These are phyloP conservation scores for Anorthoa munda DNA, from an alignment of 2,888 invertebrate species.

Conservation along the genomic window DNA sequence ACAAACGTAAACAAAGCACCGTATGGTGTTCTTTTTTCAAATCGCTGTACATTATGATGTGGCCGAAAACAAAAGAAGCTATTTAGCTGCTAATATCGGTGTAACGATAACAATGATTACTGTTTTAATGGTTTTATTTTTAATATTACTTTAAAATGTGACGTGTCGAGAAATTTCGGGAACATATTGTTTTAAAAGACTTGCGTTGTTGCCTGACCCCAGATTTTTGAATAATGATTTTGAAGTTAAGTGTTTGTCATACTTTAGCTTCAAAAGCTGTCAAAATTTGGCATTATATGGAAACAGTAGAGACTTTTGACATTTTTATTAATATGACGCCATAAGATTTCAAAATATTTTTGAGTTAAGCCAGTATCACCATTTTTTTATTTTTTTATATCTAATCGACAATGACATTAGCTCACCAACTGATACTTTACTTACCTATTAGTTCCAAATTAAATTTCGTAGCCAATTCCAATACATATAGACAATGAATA, in stretches of 20 bases:
- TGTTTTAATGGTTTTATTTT: conserved; percentile 4
- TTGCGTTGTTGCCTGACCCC: neutral
- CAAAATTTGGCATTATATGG: too few relatives aligned
- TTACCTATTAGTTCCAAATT: conserved; percentile 8
- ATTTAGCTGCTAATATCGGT: neutral
- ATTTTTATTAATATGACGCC: too few relatives aligned
- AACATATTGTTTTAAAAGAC: neutral
- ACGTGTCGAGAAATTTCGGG: conserved; percentile 14
- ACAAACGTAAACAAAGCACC: conserved; percentile 64
- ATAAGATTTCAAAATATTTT: neutral
- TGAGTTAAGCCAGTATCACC: neutral
- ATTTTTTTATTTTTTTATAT: neutral
- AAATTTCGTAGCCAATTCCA: neutral
- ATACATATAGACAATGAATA: neutral
- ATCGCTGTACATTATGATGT: conserved; percentile 12
- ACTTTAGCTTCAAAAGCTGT: too few relatives aligned
- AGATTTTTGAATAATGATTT: neutral
- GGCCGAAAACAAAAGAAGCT: conserved; percentile 1
- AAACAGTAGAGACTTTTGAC: too few relatives aligned
- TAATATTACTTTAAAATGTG: neutral
- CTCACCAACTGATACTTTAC: neutral
- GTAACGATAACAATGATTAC: neutral
- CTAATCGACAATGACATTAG: neutral
- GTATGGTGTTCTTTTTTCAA: conserved; percentile 49
- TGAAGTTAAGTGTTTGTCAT: neutral